Evolutionary conservation across 92 coral and sea anemone species (phyloP).

Genomic region (Siderastrea radians): DNA sequence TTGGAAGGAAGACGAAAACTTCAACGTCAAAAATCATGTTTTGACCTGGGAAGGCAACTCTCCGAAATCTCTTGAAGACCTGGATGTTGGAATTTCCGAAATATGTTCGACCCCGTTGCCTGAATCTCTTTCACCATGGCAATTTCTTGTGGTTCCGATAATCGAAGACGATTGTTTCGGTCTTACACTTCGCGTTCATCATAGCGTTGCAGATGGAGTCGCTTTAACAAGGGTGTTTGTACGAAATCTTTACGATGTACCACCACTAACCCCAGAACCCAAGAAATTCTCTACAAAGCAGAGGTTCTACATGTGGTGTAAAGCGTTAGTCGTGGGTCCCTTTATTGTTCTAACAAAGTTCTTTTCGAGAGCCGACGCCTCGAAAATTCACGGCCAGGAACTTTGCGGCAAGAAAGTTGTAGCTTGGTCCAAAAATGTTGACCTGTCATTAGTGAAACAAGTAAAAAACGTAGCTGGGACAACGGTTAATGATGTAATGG

Average conservation of each 20-base stretch:
- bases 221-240: conserved; percentile 93
- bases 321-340: conserved; percentile 92
- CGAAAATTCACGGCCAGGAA: conserved; percentile 91
- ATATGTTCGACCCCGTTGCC: conserved; percentile 84
- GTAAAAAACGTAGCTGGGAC: conserved; percentile 90
- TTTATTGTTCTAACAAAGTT: conserved; percentile 81
- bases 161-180: conserved; percentile 75
- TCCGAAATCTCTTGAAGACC: conserved; percentile 75
- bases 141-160: conserved; percentile 88
- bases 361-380: conserved; percentile 77
- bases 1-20: conserved; percentile 91
- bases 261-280: conserved; percentile 87
- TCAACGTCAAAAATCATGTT: conserved; percentile 84
- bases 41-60: conserved; percentile 78
- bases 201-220: conserved; percentile 96
- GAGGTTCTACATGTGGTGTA: conserved; percentile 93
- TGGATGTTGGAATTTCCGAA: conserved; percentile 84
- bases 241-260: conserved; percentile 85
- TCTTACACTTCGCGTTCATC: conserved; percentile 92
- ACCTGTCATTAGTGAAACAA: conserved; percentile 85
- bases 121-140: conserved; percentile 84
- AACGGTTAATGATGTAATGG: conserved; percentile 99
- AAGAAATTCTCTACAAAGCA: conserved; percentile 90
- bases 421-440: conserved; percentile 92
- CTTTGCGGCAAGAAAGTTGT: conserved; percentile 88